Conservation (phyloP, 2,113 vertebrate species). For the Melierax canorus region DNA sequence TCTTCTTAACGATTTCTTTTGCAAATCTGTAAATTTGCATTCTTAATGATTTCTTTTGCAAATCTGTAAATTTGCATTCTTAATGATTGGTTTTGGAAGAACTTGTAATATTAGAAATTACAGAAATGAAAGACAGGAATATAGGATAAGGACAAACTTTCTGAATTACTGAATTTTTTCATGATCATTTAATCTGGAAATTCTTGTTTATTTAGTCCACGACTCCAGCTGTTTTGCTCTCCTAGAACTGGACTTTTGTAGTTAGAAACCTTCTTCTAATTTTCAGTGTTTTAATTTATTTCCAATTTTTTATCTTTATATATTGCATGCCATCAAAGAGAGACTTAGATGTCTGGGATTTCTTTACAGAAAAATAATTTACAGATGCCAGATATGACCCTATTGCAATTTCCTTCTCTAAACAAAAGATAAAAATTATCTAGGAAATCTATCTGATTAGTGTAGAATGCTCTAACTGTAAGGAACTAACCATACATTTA, state of each 20-base stretch:
- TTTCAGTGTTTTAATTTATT: neutral
- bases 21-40: neutral
- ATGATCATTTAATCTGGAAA: neutral
- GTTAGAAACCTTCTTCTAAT: neutral
- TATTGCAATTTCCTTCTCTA: neutral
- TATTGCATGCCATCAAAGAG: neutral
- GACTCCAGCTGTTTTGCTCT: neutral
- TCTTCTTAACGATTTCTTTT: neutral
- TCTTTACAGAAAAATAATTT: neutral
- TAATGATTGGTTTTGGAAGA: neutral
- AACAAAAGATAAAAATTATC: neutral
- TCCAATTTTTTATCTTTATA: accelerated
- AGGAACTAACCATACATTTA: neutral
- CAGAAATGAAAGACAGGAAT: neutral
- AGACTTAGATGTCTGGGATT: neutral
- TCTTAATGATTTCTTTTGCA: neutral
- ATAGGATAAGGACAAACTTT: neutral
- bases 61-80: neutral
- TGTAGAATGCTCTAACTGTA: neutral
- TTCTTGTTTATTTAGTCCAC: neutral
- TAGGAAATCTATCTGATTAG: neutral
- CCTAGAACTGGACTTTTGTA: neutral
- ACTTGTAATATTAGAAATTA: neutral
- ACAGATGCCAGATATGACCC: neutral
- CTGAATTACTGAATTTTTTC: neutral